Percentiles rank a stretch among this genome's conserved stretches.
Evolutionary conservation across 2,888 invertebrate species (phyloP).

Genomic region (Druceiella hillmani): DNA sequence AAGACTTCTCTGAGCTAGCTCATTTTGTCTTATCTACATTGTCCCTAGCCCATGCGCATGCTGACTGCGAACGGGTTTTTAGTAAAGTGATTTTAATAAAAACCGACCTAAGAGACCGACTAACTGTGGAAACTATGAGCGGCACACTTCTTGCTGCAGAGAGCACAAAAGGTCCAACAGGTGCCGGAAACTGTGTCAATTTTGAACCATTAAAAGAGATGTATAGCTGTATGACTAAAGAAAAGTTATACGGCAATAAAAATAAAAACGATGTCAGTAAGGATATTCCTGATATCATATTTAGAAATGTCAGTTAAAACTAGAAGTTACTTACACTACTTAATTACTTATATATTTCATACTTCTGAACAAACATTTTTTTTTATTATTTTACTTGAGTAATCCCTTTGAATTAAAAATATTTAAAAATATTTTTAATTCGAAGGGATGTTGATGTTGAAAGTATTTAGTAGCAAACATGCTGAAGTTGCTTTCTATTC

Average conservation of each 20-base stretch:
- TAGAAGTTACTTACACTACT: too few relatives aligned
- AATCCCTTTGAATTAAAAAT: too few relatives aligned
- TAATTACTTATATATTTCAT: too few relatives aligned
- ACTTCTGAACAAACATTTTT: too few relatives aligned
- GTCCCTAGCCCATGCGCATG: slow-evolving; percentile 9
- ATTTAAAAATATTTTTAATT: too few relatives aligned
- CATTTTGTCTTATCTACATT: slow-evolving; percentile 7
- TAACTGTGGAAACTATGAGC: slow-evolving; percentile 12
- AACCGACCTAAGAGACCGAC: slow-evolving; percentile 13
- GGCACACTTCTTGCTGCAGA: slow-evolving; percentile 16
- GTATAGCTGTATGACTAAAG: slow-evolving; percentile 8
- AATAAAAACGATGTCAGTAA: too few relatives aligned
- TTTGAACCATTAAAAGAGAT: slow-evolving; percentile 13
- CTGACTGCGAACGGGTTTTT: slow-evolving; percentile 10
- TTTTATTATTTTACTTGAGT: too few relatives aligned
- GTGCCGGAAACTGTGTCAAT: slow-evolving; percentile 12
- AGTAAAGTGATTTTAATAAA: slow-evolving; percentile 15
- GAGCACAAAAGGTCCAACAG: slow-evolving; percentile 13
- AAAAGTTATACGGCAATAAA: slow-evolving; percentile 10
- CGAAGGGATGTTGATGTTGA: too few relatives aligned
- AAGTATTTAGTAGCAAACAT: too few relatives aligned
- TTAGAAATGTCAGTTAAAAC: too few relatives aligned
- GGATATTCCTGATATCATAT: too few relatives aligned
- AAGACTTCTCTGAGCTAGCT: slow-evolving; percentile 13
- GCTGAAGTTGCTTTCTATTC: too few relatives aligned